phyloP scores from a whole-genome alignment of 2,113 vertebrate genomes.

The Rhegmatorhina hoffmannsi region DNA sequence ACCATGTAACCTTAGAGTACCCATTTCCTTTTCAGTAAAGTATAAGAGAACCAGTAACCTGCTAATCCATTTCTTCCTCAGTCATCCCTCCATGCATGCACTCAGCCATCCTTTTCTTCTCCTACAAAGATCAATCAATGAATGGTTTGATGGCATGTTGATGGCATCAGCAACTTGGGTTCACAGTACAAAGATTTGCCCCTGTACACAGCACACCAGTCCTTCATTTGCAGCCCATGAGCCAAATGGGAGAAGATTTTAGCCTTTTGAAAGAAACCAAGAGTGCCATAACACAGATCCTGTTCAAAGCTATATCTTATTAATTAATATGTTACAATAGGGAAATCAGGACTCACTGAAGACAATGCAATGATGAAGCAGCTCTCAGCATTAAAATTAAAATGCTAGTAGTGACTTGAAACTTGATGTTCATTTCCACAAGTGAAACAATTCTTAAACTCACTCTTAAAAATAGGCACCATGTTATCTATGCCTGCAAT shows the following conservation, averaged over 20 bases:
- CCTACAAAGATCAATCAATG: background rate
- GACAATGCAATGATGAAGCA: background rate
- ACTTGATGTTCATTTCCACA: background rate
- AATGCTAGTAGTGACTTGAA: background rate
- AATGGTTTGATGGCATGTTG: background rate
- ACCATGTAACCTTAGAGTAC: background rate
- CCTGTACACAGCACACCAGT: too few species aligned
- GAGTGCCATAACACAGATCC: background rate
- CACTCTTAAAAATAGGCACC: background rate
- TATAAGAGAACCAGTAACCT: background rate
- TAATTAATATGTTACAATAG: background rate
- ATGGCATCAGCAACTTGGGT: background rate
- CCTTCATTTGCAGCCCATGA: background rate
- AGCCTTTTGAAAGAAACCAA: background rate
- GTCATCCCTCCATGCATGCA: background rate
- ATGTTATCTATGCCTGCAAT: background rate
- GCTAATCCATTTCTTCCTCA: background rate
- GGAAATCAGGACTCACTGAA: background rate
- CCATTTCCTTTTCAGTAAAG: background rate
- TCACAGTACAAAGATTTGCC: background rate
- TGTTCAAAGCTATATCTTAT: background rate
- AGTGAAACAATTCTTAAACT: background rate
- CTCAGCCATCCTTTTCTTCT: background rate
- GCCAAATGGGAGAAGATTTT: background rate
- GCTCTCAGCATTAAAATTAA: background rate